phyloP scores from a whole-genome alignment of 64 coral and sea anemone genomes.

The Platygyra sinensis region DNA sequence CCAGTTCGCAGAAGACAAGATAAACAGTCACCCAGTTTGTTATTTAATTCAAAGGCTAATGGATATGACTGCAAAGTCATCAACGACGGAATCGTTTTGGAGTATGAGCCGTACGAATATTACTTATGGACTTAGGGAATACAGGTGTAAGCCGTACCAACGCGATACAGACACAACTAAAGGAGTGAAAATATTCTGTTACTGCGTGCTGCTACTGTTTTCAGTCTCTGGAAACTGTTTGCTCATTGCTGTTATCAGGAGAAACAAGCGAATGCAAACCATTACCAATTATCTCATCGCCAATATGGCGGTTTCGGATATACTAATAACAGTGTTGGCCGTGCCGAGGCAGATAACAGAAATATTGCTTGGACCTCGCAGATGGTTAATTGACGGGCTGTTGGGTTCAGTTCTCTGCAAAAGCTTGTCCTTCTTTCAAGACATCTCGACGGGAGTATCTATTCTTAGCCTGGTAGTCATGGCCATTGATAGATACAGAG shows the following conservation, averaged over 20 bases:
- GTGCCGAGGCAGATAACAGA: not conserved
- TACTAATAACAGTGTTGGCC: not conserved
- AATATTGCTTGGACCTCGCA: not conserved
- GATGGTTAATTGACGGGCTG: not conserved
- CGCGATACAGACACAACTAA: not conserved
- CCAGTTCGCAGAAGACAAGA: no score
- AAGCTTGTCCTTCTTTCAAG: not conserved
- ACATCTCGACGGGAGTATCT: not conserved
- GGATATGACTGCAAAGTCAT: not conserved
- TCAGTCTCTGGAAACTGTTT: not conserved
- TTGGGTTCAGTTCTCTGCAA: slow-evolving; percentile 8
- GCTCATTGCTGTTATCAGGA: not conserved
- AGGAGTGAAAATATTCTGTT: slow-evolving; percentile 6
- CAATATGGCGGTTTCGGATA: slow-evolving; percentile 2
- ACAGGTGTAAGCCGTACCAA: not conserved
- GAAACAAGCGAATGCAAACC: not conserved
- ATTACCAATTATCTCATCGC: slow-evolving; percentile 10
- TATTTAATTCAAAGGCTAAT: no score
- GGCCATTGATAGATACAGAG: not conserved
- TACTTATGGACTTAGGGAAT: not conserved
- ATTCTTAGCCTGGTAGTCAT: not conserved
- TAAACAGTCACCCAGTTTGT: no score
- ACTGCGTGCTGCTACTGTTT: not conserved
- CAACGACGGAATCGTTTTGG: not conserved
- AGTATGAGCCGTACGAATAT: not conserved